phyloP scores from a whole-genome alignment of 2,888 invertebrate species.

The Phymatocera aterrima region DNA sequence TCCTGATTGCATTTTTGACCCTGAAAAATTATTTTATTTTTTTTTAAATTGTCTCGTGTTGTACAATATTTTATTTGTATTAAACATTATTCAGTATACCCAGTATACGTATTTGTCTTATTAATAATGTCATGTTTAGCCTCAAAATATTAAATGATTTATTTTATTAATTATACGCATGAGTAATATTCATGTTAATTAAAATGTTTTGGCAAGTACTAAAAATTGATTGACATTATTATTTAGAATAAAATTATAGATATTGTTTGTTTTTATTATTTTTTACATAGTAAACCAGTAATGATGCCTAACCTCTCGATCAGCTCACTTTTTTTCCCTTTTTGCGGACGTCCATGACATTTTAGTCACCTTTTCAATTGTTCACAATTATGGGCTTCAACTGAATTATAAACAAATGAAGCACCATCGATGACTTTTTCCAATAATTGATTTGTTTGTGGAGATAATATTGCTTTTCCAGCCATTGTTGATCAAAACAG shows the following conservation, averaged over 20 bases:
- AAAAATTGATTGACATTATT: slow-evolving; percentile 27
- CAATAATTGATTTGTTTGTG: slow-evolving; percentile 49
- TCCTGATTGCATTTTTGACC: slow-evolving; percentile 46
- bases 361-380: slow-evolving; percentile 54
- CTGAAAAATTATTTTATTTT: slow-evolving; percentile 46
- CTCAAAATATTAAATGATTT: slow-evolving; percentile 16
- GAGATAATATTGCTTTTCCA: slow-evolving; percentile 49
- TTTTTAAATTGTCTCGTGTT: slow-evolving; percentile 1
- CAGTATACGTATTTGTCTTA: neutral
- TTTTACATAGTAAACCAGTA: slow-evolving; percentile 18
- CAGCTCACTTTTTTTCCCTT: slow-evolving; percentile 49
- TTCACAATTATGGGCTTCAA: slow-evolving; percentile 53
- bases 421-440: slow-evolving; percentile 51
- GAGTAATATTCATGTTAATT: neutral
- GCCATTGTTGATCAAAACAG: slow-evolving; percentile 52
- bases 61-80: slow-evolving; percentile 20
- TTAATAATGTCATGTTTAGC: slow-evolving; percentile 11
- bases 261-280: slow-evolving; percentile 15
- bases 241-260: neutral
- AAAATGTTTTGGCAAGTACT: neutral
- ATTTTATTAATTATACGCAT: slow-evolving; percentile 1
- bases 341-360: slow-evolving; percentile 51
- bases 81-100: slow-evolving; percentile 8
- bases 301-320: slow-evolving; percentile 44
- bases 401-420: slow-evolving; percentile 49